phyloP scores from a whole-genome alignment of 1,140 invertebrate species.

The Trinorchestia longiramus region DNA sequence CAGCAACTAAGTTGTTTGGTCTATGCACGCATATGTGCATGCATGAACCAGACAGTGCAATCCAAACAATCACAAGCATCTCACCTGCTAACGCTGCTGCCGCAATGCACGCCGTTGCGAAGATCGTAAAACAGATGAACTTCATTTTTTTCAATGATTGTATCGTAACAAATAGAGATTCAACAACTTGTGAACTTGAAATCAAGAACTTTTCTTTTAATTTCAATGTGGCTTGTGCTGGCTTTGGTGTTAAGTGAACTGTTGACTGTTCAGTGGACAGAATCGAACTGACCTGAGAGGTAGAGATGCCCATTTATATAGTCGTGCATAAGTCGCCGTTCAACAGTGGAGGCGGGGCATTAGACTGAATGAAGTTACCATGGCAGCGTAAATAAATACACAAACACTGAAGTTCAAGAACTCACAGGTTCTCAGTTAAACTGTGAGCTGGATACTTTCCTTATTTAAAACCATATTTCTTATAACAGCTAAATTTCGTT shows the following conservation, averaged over 20 bases:
- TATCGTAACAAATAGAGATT: neutral
- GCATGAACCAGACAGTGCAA: neutral
- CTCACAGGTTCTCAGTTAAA: neutral
- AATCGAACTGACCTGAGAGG: neutral
- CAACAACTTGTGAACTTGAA: neutral
- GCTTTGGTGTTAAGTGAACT: neutral
- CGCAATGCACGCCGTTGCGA: neutral
- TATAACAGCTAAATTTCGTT: neutral
- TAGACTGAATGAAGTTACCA: neutral
- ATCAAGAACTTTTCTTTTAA: neutral
- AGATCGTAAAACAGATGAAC: neutral
- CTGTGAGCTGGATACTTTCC: neutral
- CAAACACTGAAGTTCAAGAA: neutral
- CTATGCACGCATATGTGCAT: neutral
- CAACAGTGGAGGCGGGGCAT: neutral
- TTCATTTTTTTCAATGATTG: neutral
- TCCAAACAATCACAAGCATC: neutral
- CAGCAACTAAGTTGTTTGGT: neutral
- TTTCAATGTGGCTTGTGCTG: neutral
- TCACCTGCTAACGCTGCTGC: neutral
- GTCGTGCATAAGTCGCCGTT: neutral
- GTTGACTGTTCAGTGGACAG: neutral
- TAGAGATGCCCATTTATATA: neutral
- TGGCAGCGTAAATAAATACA: neutral
- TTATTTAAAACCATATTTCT: neutral